Conservation (phyloP, 2,888 invertebrate species). For the Agrenia bidenticulata region DNA sequence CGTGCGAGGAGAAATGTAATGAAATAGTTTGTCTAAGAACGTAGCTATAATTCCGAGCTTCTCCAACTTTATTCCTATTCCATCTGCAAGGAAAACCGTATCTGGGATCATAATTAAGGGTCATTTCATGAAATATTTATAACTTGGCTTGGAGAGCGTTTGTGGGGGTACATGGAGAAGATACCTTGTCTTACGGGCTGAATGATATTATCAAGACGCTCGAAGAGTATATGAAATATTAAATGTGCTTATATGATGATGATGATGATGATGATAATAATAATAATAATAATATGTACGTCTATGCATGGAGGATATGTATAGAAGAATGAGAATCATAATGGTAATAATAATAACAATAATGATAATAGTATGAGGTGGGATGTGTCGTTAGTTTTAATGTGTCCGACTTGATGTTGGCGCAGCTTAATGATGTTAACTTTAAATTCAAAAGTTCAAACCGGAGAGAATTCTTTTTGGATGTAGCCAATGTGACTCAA, state of each 20-base stretch:
- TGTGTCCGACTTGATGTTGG: conserved; percentile 52
- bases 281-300: neutral
- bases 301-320: neutral
- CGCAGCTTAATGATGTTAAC: conserved; percentile 47
- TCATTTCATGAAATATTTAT: conserved; percentile 54
- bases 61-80: conserved; percentile 8
- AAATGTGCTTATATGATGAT: conserved; percentile 8
- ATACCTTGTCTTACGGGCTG: no score
- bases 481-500: neutral
- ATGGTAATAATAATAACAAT: conserved; percentile 49
- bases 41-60: neutral
- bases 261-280: neutral
- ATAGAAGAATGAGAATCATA: conserved; percentile 22
- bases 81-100: conserved; percentile 16
- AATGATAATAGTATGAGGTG: conserved; percentile 52
- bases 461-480: neutral
- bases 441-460: conserved; percentile 18
- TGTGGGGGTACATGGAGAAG: no score
- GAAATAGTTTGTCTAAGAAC: neutral
- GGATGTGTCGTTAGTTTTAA: conserved; percentile 53
- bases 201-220: no score
- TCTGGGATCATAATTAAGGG: conserved; percentile 51
- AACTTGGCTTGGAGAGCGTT: conserved; percentile 30
- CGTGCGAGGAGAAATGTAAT: conserved; percentile 1
- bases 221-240: neutral